Evolutionary conservation across 2,113 vertebrate species (phyloP), one percentile per base, ranked within the genome.

Genomic region (Myrmecophaga tridactyla): DNA sequence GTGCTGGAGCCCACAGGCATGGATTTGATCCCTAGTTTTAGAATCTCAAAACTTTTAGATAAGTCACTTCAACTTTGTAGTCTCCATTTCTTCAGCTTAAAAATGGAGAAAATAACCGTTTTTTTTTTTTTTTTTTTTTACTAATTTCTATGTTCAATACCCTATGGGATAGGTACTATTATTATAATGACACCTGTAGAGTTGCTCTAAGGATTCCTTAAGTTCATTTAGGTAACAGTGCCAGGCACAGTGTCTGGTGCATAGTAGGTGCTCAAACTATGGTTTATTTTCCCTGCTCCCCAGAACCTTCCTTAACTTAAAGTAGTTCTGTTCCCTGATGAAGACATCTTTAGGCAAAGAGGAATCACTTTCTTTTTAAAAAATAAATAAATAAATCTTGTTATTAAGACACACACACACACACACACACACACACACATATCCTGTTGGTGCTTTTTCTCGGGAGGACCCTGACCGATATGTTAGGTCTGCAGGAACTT

Each of bases 31-130:
- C 63, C 46, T 90, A 51, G 39, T 58, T 87, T 76, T 73, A 60
- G n/a, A 65, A 31, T 34, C 87, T 73, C 8, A 90, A 72, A 73
- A 53, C 34, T 86, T 94, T 88, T 75, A n/a, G 41, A 73, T 8
- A 72, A 84, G 69, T 80, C 63, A 78, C 39, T 86, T 58, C 58
- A 92, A 82, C 48, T 60, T 77, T 70, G 62, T 90, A n/a, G 51
- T 75, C 36, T 88, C 70, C 8, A 67, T 80, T 89, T 70, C 67
- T 65, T 87, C 65, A 69, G 5, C 48, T 87, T 75, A 75, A 46
- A 96, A 75, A 69, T 62, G 69, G 76, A 21, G 46, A 92, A 51
- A 29, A 70, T 84, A 81, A 89, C 56, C 77, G 31, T 39, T 92
- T 86, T n/a, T n/a, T n/a, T n/a, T n/a, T n/a, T n/a, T n/a, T n/a